phyloP scores from a whole-genome alignment of 2,888 invertebrate genomes.

The Hyposoter dolosus region DNA sequence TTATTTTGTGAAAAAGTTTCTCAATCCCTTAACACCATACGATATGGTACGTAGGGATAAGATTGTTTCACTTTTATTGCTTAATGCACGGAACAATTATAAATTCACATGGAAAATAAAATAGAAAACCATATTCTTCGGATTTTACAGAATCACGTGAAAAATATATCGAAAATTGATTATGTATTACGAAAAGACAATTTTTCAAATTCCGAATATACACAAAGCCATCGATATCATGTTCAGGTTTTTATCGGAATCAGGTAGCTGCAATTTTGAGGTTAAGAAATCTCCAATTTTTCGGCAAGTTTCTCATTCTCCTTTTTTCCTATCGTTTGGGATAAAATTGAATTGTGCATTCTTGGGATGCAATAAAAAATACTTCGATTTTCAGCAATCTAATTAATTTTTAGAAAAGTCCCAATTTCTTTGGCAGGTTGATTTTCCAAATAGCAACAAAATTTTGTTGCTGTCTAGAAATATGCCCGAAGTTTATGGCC shows the following conservation, averaged over 20 bases:
- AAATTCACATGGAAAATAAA: background rate
- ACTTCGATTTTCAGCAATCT: too few relatives aligned
- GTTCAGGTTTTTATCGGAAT: background rate
- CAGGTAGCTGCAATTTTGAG: background rate
- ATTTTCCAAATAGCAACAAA: too few relatives aligned
- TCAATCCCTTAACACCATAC: background rate
- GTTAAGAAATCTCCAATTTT: background rate
- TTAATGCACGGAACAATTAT: background rate
- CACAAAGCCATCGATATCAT: background rate
- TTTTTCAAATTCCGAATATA: background rate
- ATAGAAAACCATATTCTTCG: background rate
- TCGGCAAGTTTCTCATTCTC: too few relatives aligned
- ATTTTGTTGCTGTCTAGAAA: too few relatives aligned
- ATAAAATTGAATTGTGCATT: too few relatives aligned
- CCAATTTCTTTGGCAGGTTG: too few relatives aligned
- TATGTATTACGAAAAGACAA: background rate
- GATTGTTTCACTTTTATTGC: background rate
- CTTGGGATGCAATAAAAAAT: too few relatives aligned
- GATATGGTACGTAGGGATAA: background rate
- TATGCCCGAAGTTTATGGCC: too few relatives aligned
- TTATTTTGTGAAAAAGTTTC: background rate
- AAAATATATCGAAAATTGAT: background rate
- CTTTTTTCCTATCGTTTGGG: too few relatives aligned
- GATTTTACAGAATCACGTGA: background rate
- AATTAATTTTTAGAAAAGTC: too few relatives aligned